A percentile compares a stretch with the other conserved stretches of the same genome.
Conservation (phyloP, 1,140 invertebrate genomes). For the Leptoteleia sp. region DNA sequence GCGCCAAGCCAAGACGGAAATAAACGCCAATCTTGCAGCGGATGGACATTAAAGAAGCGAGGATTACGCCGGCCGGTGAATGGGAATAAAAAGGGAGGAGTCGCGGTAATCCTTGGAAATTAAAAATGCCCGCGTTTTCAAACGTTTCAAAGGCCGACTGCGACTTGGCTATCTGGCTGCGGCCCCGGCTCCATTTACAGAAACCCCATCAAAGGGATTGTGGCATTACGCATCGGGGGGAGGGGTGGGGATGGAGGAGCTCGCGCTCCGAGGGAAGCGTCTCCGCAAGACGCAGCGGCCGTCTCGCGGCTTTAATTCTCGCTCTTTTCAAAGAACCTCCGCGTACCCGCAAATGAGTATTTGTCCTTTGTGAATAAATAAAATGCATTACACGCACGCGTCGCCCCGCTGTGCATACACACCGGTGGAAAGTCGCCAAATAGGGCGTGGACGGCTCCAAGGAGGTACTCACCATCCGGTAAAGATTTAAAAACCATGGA, state of each 20-base stretch:
- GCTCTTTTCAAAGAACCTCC: conserved; percentile 51
- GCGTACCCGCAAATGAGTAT: conserved; percentile 76
- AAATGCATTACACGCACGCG: conserved; percentile 77
- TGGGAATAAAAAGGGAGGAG: conserved; percentile 44
- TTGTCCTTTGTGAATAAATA: conserved; percentile 82
- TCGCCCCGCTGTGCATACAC: too few relatives aligned
- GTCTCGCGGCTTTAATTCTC: conserved; percentile 29
- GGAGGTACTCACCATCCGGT: conserved; percentile 6
- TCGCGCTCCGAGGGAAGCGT: conserved; percentile 35
- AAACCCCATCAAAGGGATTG: conserved; percentile 82
- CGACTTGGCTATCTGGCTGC: conserved; percentile 62
- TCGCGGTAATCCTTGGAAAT: conserved; percentile 79
- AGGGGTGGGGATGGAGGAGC: too few relatives aligned
- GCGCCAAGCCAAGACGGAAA: conserved; percentile 33
- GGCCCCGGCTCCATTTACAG: conserved; percentile 78
- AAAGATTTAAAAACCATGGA: conserved; percentile 19
- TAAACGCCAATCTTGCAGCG: conserved; percentile 36
- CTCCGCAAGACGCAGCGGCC: conserved; percentile 51
- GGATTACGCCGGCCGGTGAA: conserved; percentile 50
- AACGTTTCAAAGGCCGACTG: conserved; percentile 65
- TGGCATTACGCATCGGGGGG: conserved; percentile 78
- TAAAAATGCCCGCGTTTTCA: conserved; percentile 77
- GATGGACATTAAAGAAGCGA: conserved; percentile 63
- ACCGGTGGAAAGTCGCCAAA: too few relatives aligned
- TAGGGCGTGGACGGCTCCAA: neutral